Percentiles rank a stretch among this genome's conserved stretches.
Evolutionary conservation across 2,797 vertebrate species (phyloP).

Genomic region (Myotis planiceps): DNA sequence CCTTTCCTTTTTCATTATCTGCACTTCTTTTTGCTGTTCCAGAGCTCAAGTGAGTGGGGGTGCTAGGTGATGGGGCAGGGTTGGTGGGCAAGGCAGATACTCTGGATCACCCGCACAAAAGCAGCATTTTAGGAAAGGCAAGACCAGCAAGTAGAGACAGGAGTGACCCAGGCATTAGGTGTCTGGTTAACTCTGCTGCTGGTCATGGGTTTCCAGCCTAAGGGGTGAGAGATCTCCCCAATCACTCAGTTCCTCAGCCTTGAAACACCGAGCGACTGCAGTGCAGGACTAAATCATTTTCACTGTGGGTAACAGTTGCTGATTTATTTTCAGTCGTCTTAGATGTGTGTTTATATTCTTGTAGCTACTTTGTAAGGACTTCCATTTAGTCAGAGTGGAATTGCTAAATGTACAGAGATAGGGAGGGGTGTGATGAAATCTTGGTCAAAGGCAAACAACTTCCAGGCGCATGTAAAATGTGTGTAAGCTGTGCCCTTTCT

Average conservation of each 20-base stretch:
- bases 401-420: not conserved
- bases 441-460: not conserved
- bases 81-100: not conserved
- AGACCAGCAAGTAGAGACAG: not conserved
- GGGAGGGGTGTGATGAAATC: not conserved
- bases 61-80: no score
- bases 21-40: not conserved
- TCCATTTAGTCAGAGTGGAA: not conserved
- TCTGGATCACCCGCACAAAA: not conserved
- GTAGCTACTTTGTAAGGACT: not conserved
- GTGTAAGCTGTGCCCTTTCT: not conserved
- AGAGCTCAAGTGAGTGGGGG: not conserved
- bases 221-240: not conserved
- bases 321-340: not conserved
- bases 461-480: not conserved
- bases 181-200: not conserved
- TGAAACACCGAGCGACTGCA: not conserved
- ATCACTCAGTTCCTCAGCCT: not conserved
- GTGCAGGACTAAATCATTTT: not conserved
- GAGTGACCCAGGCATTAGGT: not conserved
- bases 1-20: not conserved
- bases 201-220: not conserved
- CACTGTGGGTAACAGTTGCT: not conserved
- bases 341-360: not conserved
- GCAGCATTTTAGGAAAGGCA: not conserved